phyloP scores from a whole-genome alignment of 1,140 invertebrate genomes.

The Papilio dardanus region DNA sequence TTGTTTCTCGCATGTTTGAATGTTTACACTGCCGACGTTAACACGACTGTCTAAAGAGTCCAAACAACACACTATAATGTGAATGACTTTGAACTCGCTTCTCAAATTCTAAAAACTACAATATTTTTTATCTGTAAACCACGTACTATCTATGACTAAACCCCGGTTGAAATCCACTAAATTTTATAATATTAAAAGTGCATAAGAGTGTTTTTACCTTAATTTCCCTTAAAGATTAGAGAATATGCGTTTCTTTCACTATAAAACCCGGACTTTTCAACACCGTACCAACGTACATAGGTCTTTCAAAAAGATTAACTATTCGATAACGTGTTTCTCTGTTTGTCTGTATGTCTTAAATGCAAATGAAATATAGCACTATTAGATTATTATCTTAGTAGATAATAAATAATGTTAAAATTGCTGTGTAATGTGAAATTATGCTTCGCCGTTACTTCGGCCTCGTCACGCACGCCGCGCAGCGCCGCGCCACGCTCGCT shows the following conservation, averaged over 20 bases:
- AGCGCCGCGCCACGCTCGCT: not conserved
- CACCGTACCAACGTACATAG: too few species aligned
- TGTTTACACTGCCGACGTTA: constrained; percentile 1
- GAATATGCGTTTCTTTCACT: too few species aligned
- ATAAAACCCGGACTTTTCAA: too few species aligned
- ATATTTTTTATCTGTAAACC: too few species aligned
- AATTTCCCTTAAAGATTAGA: too few species aligned
- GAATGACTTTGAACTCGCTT: not conserved
- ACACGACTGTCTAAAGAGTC: constrained; percentile 14
- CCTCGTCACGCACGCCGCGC: not conserved
- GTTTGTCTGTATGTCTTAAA: not conserved
- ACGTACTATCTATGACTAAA: too few species aligned
- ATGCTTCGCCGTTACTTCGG: not conserved
- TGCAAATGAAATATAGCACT: too few species aligned
- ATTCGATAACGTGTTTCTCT: not conserved
- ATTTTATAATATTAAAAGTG: too few species aligned
- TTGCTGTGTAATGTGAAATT: not conserved
- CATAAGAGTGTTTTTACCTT: too few species aligned
- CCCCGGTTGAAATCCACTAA: not conserved
- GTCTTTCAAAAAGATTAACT: not conserved
- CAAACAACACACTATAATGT: not conserved
- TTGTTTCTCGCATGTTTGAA: not conserved
- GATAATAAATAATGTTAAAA: not conserved
- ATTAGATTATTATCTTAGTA: not conserved
- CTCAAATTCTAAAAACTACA: not conserved